phyloP scores from a whole-genome alignment of 2,113 vertebrate genomes.

The Pygoscelis adeliae region DNA sequence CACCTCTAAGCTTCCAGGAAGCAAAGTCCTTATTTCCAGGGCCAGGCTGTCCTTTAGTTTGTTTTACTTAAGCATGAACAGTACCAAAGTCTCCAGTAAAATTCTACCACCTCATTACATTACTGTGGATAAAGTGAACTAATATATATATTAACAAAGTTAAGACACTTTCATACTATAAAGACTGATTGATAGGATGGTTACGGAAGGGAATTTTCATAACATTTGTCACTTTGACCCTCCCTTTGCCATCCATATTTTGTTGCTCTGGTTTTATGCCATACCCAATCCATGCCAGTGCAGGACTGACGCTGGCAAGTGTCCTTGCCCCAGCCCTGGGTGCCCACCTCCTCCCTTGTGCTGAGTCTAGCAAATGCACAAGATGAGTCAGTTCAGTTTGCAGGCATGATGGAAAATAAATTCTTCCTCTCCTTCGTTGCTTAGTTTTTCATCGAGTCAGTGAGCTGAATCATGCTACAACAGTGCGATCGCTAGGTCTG shows the following conservation, averaged over 20 bases:
- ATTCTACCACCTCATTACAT: background rate
- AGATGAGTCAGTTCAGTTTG: background rate
- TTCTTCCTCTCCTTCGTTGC: background rate
- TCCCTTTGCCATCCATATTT: background rate
- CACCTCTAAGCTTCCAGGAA: background rate
- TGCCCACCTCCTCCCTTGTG: background rate
- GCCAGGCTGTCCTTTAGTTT: background rate
- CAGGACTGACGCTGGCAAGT: accelerated
- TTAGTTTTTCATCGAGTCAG: background rate
- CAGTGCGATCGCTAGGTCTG: background rate
- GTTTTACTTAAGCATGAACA: background rate
- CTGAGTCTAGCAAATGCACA: background rate
- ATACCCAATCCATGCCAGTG: accelerated
- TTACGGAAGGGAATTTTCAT: background rate
- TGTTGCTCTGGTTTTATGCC: background rate
- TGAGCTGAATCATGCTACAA: background rate
- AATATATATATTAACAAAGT: background rate
- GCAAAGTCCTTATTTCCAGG: background rate
- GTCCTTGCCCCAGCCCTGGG: background rate
- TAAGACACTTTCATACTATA: background rate
- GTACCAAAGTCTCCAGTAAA: background rate
- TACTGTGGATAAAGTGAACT: background rate
- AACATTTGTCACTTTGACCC: background rate
- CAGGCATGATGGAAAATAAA: background rate
- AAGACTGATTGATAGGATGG: background rate